Evolutionary conservation across 2,888 invertebrate genomes (phyloP), one percentile per base, ranked within the genome.

Genomic region (Sussaba pulchella): DNA sequence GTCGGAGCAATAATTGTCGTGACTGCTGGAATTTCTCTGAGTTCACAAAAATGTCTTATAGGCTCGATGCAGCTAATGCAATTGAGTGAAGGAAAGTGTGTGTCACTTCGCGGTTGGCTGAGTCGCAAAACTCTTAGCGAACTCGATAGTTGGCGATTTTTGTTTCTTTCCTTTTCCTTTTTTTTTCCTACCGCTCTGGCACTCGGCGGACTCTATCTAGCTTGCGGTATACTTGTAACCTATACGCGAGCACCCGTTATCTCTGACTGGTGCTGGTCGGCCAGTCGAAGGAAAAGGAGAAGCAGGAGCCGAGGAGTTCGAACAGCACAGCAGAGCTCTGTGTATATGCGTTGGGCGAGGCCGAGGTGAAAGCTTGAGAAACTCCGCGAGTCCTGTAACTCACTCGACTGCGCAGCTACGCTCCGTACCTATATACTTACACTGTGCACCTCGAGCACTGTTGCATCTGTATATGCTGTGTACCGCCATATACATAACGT

Each of bases 101-200:
- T 89, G 89, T 89, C 89, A 88, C 88, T 89, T 89, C 86, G 85
- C 89, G 89, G 88, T 87, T 89, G 86, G 86, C 83, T 89, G 89
- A 84, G 66, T 84, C 83, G 82, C 82, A 76, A 85, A 87, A 86
- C 82, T 79, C 59, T 39, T 59, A 50, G 50, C 71, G 26, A 45
- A 45, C 52, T 70, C 82, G 81, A 84, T 88, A 85, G 83, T 82
- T 85, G 82, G 84, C 82, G 83, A 85, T 31, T 31, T 31, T 31
- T 31, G 2, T 31, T 31, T 6, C 6, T 5, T 21, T 63, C 41
- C 39, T 54, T 59, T 26, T 77, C 83, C 84, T 84, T 82, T 80
- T 83, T 84, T 88, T 86, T 87, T 85, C 87, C 86, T 84, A 81
- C 76, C 78, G 74, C 83, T 79, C 71, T 78, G 81, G 69, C 39